A percentile compares a stretch with the other conserved stretches of the same genome.
Evolutionary conservation across 2,113 vertebrate species (phyloP).

Genomic region (Dendrocopos noguchii): DNA sequence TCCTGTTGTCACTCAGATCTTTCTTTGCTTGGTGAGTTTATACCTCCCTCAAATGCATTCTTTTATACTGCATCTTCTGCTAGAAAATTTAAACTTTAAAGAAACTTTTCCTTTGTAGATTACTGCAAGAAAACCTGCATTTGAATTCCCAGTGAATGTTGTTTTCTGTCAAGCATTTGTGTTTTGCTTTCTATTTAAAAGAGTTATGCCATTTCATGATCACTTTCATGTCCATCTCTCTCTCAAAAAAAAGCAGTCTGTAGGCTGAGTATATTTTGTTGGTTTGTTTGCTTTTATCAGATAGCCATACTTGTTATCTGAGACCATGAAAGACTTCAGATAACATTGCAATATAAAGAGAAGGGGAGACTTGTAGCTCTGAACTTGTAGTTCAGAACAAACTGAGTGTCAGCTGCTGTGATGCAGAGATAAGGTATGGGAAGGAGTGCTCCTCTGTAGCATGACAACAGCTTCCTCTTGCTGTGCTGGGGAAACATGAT

Average conservation of each 20-base stretch:
- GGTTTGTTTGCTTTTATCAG: neutral
- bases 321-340: neutral
- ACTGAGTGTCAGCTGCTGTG: neutral
- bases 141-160: neutral
- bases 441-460: neutral
- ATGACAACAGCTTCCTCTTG: neutral
- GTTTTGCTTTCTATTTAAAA: neutral
- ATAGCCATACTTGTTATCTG: neutral
- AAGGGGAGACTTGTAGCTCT: neutral
- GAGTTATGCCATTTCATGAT: neutral
- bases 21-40: neutral
- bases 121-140: neutral
- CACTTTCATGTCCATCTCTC: neutral
- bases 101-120: neutral
- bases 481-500: neutral
- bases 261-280: neutral
- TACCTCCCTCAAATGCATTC: neutral
- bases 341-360: neutral
- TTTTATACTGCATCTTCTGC: neutral
- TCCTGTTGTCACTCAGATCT: neutral
- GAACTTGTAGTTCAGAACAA: neutral
- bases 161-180: neutral
- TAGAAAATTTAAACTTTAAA: neutral
- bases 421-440: neutral
- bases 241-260: neutral